Evolutionary conservation across 2,888 invertebrate species (phyloP), one percentile per base, ranked within the genome.

Genomic region (Mactromeris polynyma): DNA sequence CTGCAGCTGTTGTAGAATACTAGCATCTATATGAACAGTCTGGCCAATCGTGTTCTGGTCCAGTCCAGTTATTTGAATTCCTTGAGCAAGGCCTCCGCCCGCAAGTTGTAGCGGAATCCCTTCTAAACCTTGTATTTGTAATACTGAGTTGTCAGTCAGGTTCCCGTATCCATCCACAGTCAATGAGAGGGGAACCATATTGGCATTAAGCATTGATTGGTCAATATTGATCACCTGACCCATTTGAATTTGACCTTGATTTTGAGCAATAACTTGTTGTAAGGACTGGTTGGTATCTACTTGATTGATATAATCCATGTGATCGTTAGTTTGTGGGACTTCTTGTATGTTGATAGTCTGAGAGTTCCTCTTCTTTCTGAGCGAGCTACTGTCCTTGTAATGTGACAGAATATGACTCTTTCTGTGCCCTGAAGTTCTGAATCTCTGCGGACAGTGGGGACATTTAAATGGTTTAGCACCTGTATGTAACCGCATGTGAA

Each of bases 401-500:
- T 97, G 97, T 9, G 97, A 97, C 31, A 96, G 92, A 86, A 97
- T 97, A 94, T 98, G 98, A 46, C 97, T 97, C 95, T 98, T 98
- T 73, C 97, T 97, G 93, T 98, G 98, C 0, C 98, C 98, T 0
- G 98, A 97, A 0, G 98, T 98, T 58, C 98, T 97, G 95, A 98
- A 98, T 88, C 97, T 97, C 90, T 97, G 96, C n/a, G 97, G 97
- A 95, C 99, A 99, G 96, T 98, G 98, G 0, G 98, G 98, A 97
- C 99, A 99, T 84, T 97, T 81, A 97, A 98, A 99, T 0, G 99
- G 98, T 96, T 98, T 98, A 51, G 98, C 97, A 4, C 98, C 96
- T 19, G 96, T 97, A 92, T 97, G 97, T 6, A 97, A 94, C n/a
- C 97, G 91, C 96, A 97, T 96, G 93, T 97, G 97, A 21, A 97